These are phyloP conservation scores for Mellilla xanthometata DNA, from an alignment of 2,888 invertebrate species.

Conservation along the genomic window DNA sequence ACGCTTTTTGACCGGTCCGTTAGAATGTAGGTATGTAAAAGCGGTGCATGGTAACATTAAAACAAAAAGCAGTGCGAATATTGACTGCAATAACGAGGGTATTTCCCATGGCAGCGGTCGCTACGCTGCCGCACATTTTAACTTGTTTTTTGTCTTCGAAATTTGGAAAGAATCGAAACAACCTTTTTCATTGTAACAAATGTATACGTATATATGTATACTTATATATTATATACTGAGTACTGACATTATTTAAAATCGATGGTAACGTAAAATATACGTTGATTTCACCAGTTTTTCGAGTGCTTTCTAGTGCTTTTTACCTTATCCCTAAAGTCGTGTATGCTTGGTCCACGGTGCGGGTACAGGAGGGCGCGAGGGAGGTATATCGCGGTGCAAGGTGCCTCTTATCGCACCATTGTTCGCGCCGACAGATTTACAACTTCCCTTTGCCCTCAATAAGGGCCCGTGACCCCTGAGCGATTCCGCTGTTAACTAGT, in stretches of 20 bases:
- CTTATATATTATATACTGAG: no score
- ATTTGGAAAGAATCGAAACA: no score
- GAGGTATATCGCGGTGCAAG: constrained; percentile 62
- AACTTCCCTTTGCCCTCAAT: constrained; percentile 82
- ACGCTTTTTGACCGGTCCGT: no score
- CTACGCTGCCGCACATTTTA: not conserved
- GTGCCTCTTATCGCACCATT: constrained; percentile 79
- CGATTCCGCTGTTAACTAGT: constrained; percentile 43
- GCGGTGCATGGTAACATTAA: not conserved
- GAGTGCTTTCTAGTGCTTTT: no score
- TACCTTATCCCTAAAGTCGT: no score
- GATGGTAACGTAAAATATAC: no score
- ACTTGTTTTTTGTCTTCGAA: not conserved
- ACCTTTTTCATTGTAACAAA: no score
- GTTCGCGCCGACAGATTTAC: constrained; percentile 81
- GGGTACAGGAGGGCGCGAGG: constrained; percentile 10
- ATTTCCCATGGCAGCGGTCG: constrained; percentile 18
- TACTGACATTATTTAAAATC: no score
- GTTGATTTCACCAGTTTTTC: no score
- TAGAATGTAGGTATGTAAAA: no score
- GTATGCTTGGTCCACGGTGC: no score
- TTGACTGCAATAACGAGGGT: constrained; percentile 21
- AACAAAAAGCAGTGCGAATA: constrained; percentile 1
- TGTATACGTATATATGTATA: no score
- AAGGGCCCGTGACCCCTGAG: constrained; percentile 75